Evolutionary conservation across 2,888 invertebrate genomes (phyloP).

Genomic region (Pachycephus smyrnensis): DNA sequence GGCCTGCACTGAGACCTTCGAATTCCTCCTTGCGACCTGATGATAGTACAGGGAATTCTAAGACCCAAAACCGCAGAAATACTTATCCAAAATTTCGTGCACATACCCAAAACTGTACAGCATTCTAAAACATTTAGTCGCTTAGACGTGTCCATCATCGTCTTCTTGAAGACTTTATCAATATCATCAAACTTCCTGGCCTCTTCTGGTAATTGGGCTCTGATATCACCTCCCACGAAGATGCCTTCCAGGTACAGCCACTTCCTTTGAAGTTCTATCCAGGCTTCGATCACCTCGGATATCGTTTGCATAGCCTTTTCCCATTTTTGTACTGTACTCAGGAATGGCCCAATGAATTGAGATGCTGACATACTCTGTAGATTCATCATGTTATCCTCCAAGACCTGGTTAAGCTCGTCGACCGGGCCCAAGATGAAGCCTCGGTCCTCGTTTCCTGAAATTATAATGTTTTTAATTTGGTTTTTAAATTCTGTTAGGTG

Average conservation of each 20-base stretch:
- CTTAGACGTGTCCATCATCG: conserved; percentile 88
- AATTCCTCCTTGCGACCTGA: conserved; percentile 82
- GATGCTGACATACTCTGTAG: conserved; percentile 92
- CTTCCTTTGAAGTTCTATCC: conserved; percentile 87
- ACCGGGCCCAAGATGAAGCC: conserved; percentile 85
- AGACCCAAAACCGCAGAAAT: neutral
- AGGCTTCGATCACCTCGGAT: conserved; percentile 88
- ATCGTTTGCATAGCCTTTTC: conserved; percentile 84
- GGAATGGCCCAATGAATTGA: conserved; percentile 90
- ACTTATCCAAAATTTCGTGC: neutral
- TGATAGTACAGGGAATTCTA: neutral
- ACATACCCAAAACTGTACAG: conserved; percentile 72
- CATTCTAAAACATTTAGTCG: conserved; percentile 83
- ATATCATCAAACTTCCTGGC: conserved; percentile 92
- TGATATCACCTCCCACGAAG: conserved; percentile 90
- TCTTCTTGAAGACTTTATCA: conserved; percentile 83
- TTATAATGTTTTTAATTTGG: conserved; percentile 64
- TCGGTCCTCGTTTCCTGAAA: conserved; percentile 76
- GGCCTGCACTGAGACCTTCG: conserved; percentile 76
- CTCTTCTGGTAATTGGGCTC: conserved; percentile 88
- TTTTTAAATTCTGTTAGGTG: conserved; percentile 44
- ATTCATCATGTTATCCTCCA: conserved; percentile 92
- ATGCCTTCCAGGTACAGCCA: conserved; percentile 95
- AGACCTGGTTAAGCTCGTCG: conserved; percentile 83
- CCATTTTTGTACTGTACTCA: conserved; percentile 86